phyloP scores from a whole-genome alignment of 2,113 vertebrate genomes.

The Percopsis transmontana region DNA sequence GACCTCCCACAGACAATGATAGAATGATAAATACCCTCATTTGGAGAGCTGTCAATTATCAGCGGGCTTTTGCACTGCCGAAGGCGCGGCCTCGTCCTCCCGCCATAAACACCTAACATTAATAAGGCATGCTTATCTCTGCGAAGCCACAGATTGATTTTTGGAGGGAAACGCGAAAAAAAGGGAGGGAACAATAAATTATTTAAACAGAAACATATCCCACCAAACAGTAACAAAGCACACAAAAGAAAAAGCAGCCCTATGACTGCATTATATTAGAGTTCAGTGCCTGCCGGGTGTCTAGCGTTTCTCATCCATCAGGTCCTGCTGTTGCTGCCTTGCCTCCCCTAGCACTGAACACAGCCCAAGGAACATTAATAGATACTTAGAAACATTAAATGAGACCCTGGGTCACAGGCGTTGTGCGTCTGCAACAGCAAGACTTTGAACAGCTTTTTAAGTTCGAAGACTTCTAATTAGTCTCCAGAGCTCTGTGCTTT shows the following conservation, averaged over 20 bases:
- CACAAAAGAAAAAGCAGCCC: conserved; percentile 65
- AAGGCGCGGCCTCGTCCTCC: conserved; percentile 70
- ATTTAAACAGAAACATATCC: conserved; percentile 67
- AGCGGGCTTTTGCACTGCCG: conserved; percentile 81
- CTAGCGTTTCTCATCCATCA: conserved; percentile 87
- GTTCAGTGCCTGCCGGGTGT: conserved; percentile 82
- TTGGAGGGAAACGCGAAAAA: conserved; percentile 71
- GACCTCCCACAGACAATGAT: conserved; percentile 82
- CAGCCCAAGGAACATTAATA: conserved; percentile 77
- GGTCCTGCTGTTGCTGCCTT: conserved; percentile 61
- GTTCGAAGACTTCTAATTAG: conserved; percentile 76
- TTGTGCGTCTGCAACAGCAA: conserved; percentile 63
- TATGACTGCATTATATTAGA: conserved; percentile 66
- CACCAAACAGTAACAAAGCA: conserved; percentile 80
- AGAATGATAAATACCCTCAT: conserved; percentile 84
- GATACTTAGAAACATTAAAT: conserved; percentile 74
- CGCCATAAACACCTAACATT: conserved; percentile 85
- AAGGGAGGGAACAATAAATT: conserved; percentile 58
- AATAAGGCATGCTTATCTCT: conserved; percentile 84
- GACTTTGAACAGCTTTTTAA: conserved; percentile 67
- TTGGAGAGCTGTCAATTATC: conserved; percentile 84
- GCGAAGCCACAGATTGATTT: conserved; percentile 79
- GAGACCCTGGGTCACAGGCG: conserved; percentile 71
- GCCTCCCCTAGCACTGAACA: conserved; percentile 74
- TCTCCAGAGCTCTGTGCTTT: conserved; percentile 59